A percentile compares a stretch with the other conserved stretches of the same genome.
These are phyloP conservation scores for Bombus ignitus DNA, from an alignment of 1,140 invertebrate genomes.

Conservation along the genomic window DNA sequence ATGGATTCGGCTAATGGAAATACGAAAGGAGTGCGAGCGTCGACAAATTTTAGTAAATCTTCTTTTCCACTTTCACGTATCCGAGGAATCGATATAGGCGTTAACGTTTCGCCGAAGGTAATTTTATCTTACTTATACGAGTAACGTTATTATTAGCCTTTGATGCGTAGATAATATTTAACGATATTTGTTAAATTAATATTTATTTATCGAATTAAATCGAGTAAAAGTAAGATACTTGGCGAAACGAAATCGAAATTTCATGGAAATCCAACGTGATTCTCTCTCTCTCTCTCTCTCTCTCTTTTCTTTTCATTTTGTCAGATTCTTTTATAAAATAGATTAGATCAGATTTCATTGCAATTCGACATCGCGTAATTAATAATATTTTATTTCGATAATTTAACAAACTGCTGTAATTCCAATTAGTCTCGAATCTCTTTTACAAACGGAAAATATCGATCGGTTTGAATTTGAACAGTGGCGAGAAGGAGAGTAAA, in stretches of 20 bases:
- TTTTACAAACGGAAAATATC: no score
- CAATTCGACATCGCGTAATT: neutral
- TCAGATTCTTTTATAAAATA: no score
- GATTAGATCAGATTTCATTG: neutral
- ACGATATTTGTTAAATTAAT: neutral
- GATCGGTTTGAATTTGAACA: neutral
- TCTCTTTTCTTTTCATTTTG: neutral
- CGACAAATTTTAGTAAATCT: neutral
- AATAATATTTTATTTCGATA: neutral
- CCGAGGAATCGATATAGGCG: no score
- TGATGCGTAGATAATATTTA: no score
- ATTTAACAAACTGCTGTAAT: neutral
- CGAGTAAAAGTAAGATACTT: neutral
- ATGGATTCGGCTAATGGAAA: neutral
- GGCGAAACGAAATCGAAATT: neutral
- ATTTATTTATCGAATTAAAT: no score
- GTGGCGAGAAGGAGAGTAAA: neutral
- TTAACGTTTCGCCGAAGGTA: no score
- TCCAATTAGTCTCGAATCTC: neutral
- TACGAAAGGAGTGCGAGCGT: neutral
- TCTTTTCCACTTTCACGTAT: neutral
- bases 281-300: neutral
- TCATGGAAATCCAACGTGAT: slow-evolving; percentile 4
- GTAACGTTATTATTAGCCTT: no score
- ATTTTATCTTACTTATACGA: no score